A percentile compares a stretch with the other conserved stretches of the same genome.
Evolutionary conservation across 2,888 invertebrate species (phyloP).

Genomic region (Rotaria macrura): DNA sequence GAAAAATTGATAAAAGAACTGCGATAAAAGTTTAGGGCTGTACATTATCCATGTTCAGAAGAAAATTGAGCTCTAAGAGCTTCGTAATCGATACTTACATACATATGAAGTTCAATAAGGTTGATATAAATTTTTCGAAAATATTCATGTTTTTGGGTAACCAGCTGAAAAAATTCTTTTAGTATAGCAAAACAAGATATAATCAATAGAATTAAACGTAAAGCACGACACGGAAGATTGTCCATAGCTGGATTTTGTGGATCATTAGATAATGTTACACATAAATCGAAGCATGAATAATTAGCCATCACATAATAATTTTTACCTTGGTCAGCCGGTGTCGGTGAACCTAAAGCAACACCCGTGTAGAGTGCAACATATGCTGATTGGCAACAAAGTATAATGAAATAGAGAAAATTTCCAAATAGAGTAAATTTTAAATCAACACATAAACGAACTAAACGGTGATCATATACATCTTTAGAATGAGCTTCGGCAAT

Average conservation of each 20-base stretch:
- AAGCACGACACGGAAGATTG: not conserved
- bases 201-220: not conserved
- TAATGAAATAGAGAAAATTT: constrained; percentile 5
- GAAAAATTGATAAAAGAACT: no score
- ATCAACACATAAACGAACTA: constrained; percentile 7
- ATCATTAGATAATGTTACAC: not conserved
- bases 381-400: not conserved
- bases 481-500: not conserved
- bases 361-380: constrained; percentile 14
- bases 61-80: no score
- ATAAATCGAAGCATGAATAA: not conserved
- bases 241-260: not conserved
- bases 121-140: not conserved
- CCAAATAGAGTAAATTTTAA: constrained; percentile 4
- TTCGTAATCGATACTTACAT: not conserved
- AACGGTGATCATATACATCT: constrained; percentile 14
- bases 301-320: not conserved
- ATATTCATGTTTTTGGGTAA: not conserved
- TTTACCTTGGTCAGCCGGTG: not conserved
- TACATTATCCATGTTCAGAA: no score
- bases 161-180: not conserved
- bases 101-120: constrained; percentile 13
- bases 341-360: constrained; percentile 6
- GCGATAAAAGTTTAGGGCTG: no score
- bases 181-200: not conserved